Base-by-base conservation (phyloP, 2,797 vertebrate genomes). In the Scyliorhinus canicula region DNA sequence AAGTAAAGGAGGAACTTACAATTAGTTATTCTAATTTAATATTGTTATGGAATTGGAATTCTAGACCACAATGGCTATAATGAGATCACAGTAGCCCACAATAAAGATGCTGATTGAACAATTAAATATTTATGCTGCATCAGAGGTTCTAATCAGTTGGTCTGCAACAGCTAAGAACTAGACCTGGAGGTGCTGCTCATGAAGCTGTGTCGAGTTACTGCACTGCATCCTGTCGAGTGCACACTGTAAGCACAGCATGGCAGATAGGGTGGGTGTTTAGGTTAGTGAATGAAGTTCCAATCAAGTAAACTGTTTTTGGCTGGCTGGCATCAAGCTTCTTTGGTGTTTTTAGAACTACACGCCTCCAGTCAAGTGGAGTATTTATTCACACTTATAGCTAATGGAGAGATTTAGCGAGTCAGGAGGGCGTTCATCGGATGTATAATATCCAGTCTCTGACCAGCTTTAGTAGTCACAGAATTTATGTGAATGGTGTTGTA, bases 71-170 rank as follows among this genome's bases (percentile, higher is more conserved):
- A 82, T 82, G 44, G 7, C 44, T 82, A 44, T 8, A 55, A n/a
- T 90, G 86, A n/a, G n/a, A 60, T 90, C 86, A 90, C 55, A 90
- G 55, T 88, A n/a, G 28, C 50, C 28, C 50, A 14, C 85, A 57
- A n/a, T 90, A 60, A 90, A 55, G 86, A n/a, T 60, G 31, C 86
- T 90, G 52, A 55, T 21, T 55, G 21, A 90, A 90, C 28, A 90
- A 90, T 90, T 90, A n/a, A 90, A n/a, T n/a, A 90, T 90, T 90
- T 90, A 55, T 60, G 60, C 55, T 57, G 55, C 52, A 57, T 19
- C 86, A 28, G 47, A 60, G 28, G 60, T 90, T 90, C 86, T 60
- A 31, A n/a, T n/a, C 86, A 55, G 86, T 90, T 60, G 40, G 35
- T 60, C 9, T 90, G 52, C 35, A 57, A 47, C 55, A n/a, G 12